Base-by-base conservation (phyloP, 2,113 vertebrate genomes). In the Pimephales promelas region DNA sequence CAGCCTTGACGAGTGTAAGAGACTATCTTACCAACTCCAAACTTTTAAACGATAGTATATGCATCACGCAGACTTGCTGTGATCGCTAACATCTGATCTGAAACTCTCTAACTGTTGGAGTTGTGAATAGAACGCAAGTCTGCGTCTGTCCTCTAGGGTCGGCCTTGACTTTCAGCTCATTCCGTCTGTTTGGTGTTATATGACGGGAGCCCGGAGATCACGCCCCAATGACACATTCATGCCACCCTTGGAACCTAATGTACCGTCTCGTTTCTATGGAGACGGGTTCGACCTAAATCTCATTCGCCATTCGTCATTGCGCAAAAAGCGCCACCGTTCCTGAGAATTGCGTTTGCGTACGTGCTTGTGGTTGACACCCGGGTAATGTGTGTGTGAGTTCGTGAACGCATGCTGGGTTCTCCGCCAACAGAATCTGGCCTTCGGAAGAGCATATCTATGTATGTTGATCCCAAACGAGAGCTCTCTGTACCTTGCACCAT, bases 351-450 rank as follows among this genome's bases (percentile, higher is more conserved):
- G 56, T 75, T 28, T 57, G 22, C 10, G 9, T 43, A 34, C 18
- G 18, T 83, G 56, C 66, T 54, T 87, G 77, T 83, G 81, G 81
- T 74, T 81, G 71, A 86, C 76, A 52, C 10, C 14, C 20, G 40
- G 80, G 28, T 59, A 66, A 79, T 22, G n/a, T 24, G 61, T 16
- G 61, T 86, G 84, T 59, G 81, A 80, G 22, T 34, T 54, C 5
- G 71, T 79, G 77, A 84, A 78, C 6, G 9, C 83, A 49, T 57
- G 34, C 62, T 64, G 57, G 36, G 79, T 45, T 59, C 34, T 43
- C 28, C 28, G 10, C 79, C n/a, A 13, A 20, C 40, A 72, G 79
- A 43, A 62, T 28, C 11, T 52, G 20, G 72, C 66, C 18, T 64
- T 56, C 16, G 9, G 20, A 18, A 10, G n/a, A 34, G 0, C 47